Evolutionary conservation across 2,113 vertebrate species (phyloP).

Genomic region (Campylorhamphus procurvoides): DNA sequence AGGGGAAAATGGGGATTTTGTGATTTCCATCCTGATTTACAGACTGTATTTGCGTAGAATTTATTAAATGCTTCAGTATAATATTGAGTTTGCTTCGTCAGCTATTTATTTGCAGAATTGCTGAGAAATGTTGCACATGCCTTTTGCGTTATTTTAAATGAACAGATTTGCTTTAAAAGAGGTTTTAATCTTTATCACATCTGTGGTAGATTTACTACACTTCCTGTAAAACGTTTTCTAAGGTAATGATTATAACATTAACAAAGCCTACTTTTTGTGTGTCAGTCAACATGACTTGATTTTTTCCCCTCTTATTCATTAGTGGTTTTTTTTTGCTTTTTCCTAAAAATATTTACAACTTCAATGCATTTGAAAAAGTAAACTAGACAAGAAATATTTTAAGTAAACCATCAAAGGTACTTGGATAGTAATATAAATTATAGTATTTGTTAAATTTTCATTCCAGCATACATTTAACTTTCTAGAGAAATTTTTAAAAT

Average conservation of each 20-base stretch:
- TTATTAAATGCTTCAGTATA: neutral
- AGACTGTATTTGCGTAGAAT: neutral
- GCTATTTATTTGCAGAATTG: slow-evolving; percentile 6
- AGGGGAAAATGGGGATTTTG: neutral
- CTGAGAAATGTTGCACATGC: slow-evolving; percentile 28
- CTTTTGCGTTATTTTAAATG: slow-evolving; percentile 50
- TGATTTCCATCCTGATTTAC: slow-evolving; percentile 3
- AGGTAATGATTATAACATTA: slow-evolving; percentile 27
- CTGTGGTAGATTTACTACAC: slow-evolving; percentile 34
- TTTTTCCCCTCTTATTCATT: neutral
- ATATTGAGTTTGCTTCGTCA: neutral
- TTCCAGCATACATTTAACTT: neutral
- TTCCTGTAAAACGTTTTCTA: slow-evolving; percentile 3
- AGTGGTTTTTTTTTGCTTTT: neutral
- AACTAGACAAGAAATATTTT: neutral
- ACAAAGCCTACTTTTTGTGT: neutral
- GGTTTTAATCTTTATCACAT: slow-evolving; percentile 54
- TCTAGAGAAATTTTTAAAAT: neutral
- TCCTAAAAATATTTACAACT: neutral
- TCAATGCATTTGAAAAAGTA: neutral
- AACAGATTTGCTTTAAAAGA: slow-evolving; percentile 35
- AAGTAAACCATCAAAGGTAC: neutral
- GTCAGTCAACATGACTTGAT: neutral
- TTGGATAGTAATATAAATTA: neutral
- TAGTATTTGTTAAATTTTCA: neutral